A percentile compares a stretch with the other conserved stretches of the same genome.
phyloP scores from a whole-genome alignment of 1,140 invertebrate genomes.

The Formica exsecta region DNA sequence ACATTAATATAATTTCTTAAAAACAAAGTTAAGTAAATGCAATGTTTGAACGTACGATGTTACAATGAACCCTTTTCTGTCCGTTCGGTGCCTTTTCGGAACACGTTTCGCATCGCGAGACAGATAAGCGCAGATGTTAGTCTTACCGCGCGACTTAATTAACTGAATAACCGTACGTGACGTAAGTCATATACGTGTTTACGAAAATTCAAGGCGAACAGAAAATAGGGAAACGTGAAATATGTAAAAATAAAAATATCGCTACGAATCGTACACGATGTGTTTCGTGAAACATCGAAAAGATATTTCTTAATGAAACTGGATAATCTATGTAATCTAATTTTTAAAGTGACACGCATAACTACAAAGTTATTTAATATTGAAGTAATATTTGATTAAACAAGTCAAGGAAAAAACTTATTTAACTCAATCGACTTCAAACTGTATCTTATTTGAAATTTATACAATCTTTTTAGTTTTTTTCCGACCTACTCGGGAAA shows the following conservation, averaged over 20 bases:
- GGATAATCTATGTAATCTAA: no score
- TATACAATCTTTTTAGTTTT: not conserved
- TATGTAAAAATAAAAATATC: not conserved
- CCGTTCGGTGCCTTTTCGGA: not conserved
- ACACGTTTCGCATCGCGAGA: constrained; percentile 43
- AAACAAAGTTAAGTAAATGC: not conserved
- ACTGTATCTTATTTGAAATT: not conserved
- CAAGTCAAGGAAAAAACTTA: not conserved
- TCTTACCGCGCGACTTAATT: constrained; percentile 45
- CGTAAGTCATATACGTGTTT: constrained; percentile 24
- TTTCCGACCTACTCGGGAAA: not conserved
- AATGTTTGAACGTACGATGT: not conserved
- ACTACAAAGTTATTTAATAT: constrained; percentile 2
- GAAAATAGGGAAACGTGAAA: not conserved
- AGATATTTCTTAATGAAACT: not conserved
- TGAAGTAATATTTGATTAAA: constrained; percentile 6
- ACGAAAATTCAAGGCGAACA: constrained; percentile 1
- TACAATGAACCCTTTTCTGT: constrained; percentile 17
- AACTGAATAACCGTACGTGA: constrained; percentile 49
- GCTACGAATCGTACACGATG: not conserved
- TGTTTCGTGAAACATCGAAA: not conserved
- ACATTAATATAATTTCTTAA: constrained; percentile 26
- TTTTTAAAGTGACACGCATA: not conserved
- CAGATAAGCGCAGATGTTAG: constrained; percentile 49
- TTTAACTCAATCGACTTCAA: not conserved